Evolutionary conservation across 2,888 invertebrate genomes (phyloP).

Genomic region (Drosophila prolongata): DNA sequence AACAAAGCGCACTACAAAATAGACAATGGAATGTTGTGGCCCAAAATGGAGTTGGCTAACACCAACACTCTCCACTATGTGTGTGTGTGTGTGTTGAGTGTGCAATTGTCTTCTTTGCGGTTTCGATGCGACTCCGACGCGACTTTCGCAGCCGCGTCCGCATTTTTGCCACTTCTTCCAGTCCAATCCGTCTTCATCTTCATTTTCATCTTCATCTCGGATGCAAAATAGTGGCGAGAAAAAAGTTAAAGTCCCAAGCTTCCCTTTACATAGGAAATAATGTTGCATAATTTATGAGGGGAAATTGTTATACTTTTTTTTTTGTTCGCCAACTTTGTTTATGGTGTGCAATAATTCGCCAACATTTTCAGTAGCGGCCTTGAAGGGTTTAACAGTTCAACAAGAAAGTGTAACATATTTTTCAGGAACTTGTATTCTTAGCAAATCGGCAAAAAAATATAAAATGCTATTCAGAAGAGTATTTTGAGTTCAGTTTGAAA

Average conservation of each 20-base stretch:
- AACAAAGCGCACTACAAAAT: conserved; percentile 64
- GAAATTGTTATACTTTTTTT: conserved; percentile 64
- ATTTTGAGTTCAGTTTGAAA: too few relatives aligned
- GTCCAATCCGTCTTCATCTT: conserved; percentile 20
- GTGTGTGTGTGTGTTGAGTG: conserved; percentile 5
- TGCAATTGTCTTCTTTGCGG: conserved; percentile 51
- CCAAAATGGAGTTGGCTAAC: conserved; percentile 75
- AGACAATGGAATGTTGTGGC: conserved; percentile 74
- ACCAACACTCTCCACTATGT: conserved; percentile 42
- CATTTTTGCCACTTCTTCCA: conserved; percentile 36
- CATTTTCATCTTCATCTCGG: conserved; percentile 22
- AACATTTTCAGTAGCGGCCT: conserved; percentile 21
- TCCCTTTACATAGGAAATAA: conserved; percentile 69
- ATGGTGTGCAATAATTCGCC: not conserved
- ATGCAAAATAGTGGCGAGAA: conserved; percentile 21
- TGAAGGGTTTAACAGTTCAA: conserved; percentile 14
- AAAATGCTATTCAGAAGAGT: too few relatives aligned
- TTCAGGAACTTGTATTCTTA: not conserved
- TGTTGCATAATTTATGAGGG: conserved; percentile 77
- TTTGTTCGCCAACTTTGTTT: not conserved
- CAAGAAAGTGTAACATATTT: not conserved
- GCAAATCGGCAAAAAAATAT: too few relatives aligned
- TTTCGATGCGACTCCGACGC: conserved; percentile 34
- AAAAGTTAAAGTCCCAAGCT: conserved; percentile 32
- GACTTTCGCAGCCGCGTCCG: conserved; percentile 49